These are phyloP conservation scores for Bombus confusus DNA, from an alignment of 1,140 invertebrate genomes.

Conservation along the genomic window DNA sequence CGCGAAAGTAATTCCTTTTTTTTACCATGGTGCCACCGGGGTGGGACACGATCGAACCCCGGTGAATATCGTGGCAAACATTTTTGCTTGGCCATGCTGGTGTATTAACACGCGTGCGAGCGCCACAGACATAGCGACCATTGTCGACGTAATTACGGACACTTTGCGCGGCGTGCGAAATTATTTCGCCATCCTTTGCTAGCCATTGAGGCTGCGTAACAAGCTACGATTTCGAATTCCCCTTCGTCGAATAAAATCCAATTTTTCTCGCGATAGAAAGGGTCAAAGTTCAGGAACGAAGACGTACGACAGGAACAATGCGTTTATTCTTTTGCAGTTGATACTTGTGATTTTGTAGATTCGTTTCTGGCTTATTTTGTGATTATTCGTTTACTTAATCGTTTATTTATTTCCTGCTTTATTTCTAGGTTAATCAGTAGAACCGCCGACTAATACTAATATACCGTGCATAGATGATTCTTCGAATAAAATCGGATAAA, in stretches of 20 bases:
- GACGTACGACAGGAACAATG: not conserved
- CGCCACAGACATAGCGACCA: not conserved
- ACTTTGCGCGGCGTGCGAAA: conserved; percentile 7
- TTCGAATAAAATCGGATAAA: too few relatives aligned
- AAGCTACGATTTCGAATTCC: not conserved
- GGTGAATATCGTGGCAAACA: conserved; percentile 36
- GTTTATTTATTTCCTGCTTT: too few relatives aligned
- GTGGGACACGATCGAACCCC: not conserved
- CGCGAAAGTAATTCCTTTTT: conserved; percentile 18
- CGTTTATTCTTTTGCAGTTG: not conserved
- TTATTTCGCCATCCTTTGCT: not conserved
- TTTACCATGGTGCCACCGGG: not conserved
- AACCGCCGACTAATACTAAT: too few relatives aligned
- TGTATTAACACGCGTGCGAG: conserved; percentile 20
- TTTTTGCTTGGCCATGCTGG: not conserved
- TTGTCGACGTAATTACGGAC: conserved; percentile 33
- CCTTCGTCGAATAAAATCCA: not conserved
- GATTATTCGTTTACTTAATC: too few relatives aligned
- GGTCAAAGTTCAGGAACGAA: not conserved
- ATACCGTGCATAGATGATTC: too few relatives aligned
- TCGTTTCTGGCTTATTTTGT: not conserved
- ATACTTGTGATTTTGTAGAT: not conserved
- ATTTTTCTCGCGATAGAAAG: not conserved
- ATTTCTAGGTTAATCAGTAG: too few relatives aligned
- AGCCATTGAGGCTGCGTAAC: too few relatives aligned